Evolutionary conservation across 2,113 vertebrate species (phyloP).

Genomic region (Catagonus wagneri): DNA sequence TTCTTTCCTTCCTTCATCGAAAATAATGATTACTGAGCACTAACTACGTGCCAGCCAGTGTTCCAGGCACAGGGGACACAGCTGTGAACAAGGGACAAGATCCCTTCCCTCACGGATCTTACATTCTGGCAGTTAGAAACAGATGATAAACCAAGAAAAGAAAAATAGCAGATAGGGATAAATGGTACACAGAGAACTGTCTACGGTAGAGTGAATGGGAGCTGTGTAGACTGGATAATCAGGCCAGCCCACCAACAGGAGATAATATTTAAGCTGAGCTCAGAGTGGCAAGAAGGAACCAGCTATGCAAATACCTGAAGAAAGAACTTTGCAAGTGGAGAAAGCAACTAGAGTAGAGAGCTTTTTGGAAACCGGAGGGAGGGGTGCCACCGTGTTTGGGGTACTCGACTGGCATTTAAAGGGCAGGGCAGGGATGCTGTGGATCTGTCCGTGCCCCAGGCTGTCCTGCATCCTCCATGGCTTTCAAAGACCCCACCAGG

Average conservation of each 20-base stretch:
- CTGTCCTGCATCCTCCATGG: background rate
- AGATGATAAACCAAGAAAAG: background rate
- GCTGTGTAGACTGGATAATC: background rate
- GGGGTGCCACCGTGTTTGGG: background rate
- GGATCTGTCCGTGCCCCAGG: background rate
- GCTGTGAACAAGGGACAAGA: conserved; percentile 4
- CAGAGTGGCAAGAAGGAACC: background rate
- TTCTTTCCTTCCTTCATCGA: background rate
- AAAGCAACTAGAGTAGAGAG: background rate
- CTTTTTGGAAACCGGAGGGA: background rate
- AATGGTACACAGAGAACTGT: background rate
- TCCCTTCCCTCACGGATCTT: background rate
- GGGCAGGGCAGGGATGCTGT: background rate
- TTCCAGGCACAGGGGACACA: background rate
- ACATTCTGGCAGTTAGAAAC: background rate
- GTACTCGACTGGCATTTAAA: background rate
- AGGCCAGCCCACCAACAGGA: background rate
- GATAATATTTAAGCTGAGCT: background rate
- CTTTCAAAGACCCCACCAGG: conserved; percentile 6
- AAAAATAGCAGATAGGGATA: background rate
- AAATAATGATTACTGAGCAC: background rate
- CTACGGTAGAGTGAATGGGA: background rate
- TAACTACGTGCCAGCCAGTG: background rate
- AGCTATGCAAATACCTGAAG: background rate
- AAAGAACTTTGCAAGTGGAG: background rate